A percentile compares a stretch with the other conserved stretches of the same genome.
These are phyloP conservation scores for Allacma fusca DNA, from an alignment of 2,888 invertebrate genomes.

Conservation along the genomic window DNA sequence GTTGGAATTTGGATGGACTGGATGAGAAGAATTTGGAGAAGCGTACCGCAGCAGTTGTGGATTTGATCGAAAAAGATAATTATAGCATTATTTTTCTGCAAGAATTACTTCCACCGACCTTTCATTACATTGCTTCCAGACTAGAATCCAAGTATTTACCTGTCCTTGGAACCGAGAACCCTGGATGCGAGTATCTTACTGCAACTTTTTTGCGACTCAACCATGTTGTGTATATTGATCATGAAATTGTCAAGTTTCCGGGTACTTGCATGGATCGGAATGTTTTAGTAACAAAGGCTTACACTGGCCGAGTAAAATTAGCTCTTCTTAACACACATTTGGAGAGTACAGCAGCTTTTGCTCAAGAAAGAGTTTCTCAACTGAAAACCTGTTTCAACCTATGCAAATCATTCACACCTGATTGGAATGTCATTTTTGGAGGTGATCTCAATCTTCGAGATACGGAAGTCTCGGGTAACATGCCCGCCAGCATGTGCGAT, in stretches of 20 bases:
- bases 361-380: slow-evolving; percentile 66
- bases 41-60: slow-evolving; percentile 67
- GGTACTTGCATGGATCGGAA: slow-evolving; percentile 68
- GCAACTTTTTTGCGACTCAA: slow-evolving; percentile 65
- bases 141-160: slow-evolving; percentile 65
- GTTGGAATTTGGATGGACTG: slow-evolving; percentile 72
- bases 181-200: slow-evolving; percentile 65
- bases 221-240: slow-evolving; percentile 64
- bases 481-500: slow-evolving; percentile 66
- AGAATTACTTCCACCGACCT: slow-evolving; percentile 67
- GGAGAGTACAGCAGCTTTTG: slow-evolving; percentile 68
- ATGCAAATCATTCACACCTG: slow-evolving; percentile 53
- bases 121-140: slow-evolving; percentile 64
- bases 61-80: slow-evolving; percentile 66
- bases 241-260: slow-evolving; percentile 66
- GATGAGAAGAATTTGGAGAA: slow-evolving; percentile 66
- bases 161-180: slow-evolving; percentile 63
- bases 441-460: slow-evolving; percentile 72
- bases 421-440: slow-evolving; percentile 68
- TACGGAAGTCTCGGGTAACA: slow-evolving; percentile 67
- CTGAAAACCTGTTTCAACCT: slow-evolving; percentile 64
- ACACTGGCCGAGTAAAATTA: slow-evolving; percentile 64
- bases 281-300: slow-evolving; percentile 66
- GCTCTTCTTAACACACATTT: slow-evolving; percentile 69
- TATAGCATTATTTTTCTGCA: slow-evolving; percentile 70